Evolutionary conservation across 23 tunicate species (phyloP).

Genomic region (Ascidia mentula): DNA sequence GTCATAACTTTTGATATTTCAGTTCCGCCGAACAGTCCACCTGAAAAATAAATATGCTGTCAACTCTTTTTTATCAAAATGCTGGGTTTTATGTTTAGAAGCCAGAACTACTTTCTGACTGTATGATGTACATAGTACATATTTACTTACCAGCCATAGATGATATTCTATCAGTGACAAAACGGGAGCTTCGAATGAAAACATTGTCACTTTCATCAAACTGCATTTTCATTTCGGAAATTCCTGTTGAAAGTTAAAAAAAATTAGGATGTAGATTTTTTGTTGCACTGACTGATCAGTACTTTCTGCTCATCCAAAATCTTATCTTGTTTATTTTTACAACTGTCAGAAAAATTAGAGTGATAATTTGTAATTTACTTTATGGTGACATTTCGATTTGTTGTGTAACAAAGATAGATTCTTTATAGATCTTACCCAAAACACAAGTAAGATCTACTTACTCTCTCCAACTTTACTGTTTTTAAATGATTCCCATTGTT

Average conservation of each 20-base stretch:
- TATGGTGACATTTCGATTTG: too few species aligned
- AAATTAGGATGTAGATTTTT: not conserved
- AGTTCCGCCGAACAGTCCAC: constrained; percentile 86
- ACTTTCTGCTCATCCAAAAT: too few species aligned
- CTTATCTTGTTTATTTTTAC: too few species aligned
- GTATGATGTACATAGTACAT: not conserved
- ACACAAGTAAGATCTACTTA: too few species aligned
- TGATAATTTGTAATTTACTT: too few species aligned
- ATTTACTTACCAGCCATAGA: constrained; percentile 55
- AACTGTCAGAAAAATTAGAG: too few species aligned
- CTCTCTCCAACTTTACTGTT: constrained; percentile 88
- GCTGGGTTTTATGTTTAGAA: too few species aligned
- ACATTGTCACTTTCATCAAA: constrained; percentile 94
- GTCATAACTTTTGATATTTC: constrained; percentile 89
- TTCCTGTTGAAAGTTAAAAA: constrained; percentile 37
- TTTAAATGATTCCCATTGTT: constrained; percentile 93
- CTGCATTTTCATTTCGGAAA: constrained; percentile 82
- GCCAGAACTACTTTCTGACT: too few species aligned
- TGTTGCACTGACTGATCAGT: too few species aligned
- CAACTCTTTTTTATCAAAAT: not conserved
- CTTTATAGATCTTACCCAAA: too few species aligned
- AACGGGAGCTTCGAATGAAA: constrained; percentile 64
- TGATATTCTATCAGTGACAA: constrained; percentile 71
- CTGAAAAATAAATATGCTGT: constrained; percentile 11
- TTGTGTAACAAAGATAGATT: too few species aligned